Evolutionary conservation across 30 jellyfish, hydroid and myxozoan genomes (phyloP), one percentile per base, ranked within the genome.

Genomic region (Aurelia aurita): DNA sequence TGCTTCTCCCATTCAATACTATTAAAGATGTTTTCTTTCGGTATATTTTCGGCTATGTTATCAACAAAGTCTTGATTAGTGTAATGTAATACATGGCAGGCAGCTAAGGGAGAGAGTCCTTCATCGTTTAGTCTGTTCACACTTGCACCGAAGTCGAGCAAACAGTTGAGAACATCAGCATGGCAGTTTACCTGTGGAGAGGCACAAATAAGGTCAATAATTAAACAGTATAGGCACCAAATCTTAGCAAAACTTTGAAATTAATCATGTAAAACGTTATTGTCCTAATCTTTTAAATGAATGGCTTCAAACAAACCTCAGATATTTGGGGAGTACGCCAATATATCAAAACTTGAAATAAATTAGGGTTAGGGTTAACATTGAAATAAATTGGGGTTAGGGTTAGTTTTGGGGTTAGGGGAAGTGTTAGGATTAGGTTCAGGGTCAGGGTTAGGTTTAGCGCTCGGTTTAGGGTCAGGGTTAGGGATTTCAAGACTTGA

Each of bases 91-190:
- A 87, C 84, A 69, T 87, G 95, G 74, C 98, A 93, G 20, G 98
- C 97, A n/a, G 94, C 94, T 51, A 93, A 67, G 1, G 94, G 94
- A 20, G 98, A 93, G 25, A 93, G 71, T 13, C 97, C 97, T 84
- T 93, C 97, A 20, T 86, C 86, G 75, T 89, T 93, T 53, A 93
- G 66, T 25, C 47, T 70, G 89, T 93, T 93, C 49, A 93, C 91
- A 61, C 88, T 88, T 28, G 96, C 98, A 13, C 98, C 98, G 32
- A 70, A 79, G 69, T 93, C 98, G 6, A 93, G 89, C 78, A 93
- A 31, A 62, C 89, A 76, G 86, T 93, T 87, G 19, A 93, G 54
- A 16, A 93, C 96, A 54, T 93, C 91, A 1, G 74, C 58, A 53
- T 93, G 98, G 85, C 98, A 93, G 69, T 93, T 93, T 21, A 87